Percentiles rank a stretch among this genome's conserved stretches.
Evolutionary conservation across 2,113 vertebrate genomes (phyloP).

Genomic region (Otolemur garnettii): DNA sequence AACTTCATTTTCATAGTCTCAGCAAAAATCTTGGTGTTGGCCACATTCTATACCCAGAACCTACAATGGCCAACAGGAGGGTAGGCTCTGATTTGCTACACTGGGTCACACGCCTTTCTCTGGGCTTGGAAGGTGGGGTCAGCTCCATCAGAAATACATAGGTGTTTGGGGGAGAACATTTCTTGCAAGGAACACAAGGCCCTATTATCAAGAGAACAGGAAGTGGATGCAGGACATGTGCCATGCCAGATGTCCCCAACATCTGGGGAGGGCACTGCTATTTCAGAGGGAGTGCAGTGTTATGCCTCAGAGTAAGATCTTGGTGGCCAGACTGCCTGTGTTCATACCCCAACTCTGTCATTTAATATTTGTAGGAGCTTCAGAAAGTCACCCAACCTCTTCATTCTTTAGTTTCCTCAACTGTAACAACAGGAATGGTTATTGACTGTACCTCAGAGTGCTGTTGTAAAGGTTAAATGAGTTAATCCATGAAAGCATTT

Average conservation of each 20-base stretch:
- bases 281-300: not conserved
- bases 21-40: not conserved
- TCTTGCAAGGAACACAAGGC: not conserved
- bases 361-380: too few relatives aligned
- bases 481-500: not conserved
- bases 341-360: not conserved
- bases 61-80: too few relatives aligned
- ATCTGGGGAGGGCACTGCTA: fast-evolving
- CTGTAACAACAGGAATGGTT: too few relatives aligned
- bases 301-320: not conserved
- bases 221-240: not conserved
- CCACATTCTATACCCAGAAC: not conserved
- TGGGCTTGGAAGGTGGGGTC: not conserved
- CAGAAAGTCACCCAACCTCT: too few relatives aligned
- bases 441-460: fast-evolving
- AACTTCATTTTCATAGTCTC: not conserved
- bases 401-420: not conserved
- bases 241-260: fast-evolving
- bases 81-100: not conserved
- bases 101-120: not conserved
- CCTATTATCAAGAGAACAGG: not conserved
- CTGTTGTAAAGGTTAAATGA: not conserved
- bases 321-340: not conserved
- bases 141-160: not conserved
- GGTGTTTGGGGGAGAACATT: not conserved